These are phyloP conservation scores for Nasonovia ribisnigri DNA, from an alignment of 2,888 invertebrate species.

Conservation along the genomic window DNA sequence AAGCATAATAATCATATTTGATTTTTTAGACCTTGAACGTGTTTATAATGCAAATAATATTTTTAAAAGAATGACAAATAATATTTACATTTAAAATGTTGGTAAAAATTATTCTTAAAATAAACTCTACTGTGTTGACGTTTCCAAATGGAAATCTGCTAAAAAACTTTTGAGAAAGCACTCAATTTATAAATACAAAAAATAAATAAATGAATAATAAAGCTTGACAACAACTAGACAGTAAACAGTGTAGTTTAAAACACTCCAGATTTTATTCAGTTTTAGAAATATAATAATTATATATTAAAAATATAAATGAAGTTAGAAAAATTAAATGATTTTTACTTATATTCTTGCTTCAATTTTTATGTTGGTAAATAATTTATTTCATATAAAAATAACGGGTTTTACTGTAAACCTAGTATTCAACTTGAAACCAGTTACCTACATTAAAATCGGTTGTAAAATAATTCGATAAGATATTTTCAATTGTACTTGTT, in stretches of 20 bases:
- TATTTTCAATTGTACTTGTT: not conserved
- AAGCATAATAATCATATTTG: not conserved
- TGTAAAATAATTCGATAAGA: not conserved
- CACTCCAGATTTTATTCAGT: not conserved
- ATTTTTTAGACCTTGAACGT: not conserved
- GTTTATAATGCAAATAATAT: constrained; percentile 36
- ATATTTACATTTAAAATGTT: constrained; percentile 40
- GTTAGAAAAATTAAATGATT: not conserved
- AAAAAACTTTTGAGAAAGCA: constrained; percentile 25
- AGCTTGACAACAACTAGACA: not conserved
- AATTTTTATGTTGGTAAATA: not conserved
- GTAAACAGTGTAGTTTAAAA: constrained; percentile 7
- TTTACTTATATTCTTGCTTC: too few relatives aligned
- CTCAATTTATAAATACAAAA: constrained; percentile 48
- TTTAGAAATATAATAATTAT: not conserved
- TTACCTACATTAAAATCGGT: not conserved
- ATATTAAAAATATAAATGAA: not conserved
- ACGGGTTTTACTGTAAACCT: not conserved
- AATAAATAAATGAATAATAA: constrained; percentile 21
- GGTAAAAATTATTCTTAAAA: not conserved
- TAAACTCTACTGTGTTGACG: constrained; percentile 9
- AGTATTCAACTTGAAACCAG: not conserved
- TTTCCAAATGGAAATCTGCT: constrained; percentile 35
- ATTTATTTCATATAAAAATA: not conserved
- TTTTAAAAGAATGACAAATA: not conserved